Conservation (phyloP, 2,888 invertebrate genomes). For the Osmoderma eremita region DNA sequence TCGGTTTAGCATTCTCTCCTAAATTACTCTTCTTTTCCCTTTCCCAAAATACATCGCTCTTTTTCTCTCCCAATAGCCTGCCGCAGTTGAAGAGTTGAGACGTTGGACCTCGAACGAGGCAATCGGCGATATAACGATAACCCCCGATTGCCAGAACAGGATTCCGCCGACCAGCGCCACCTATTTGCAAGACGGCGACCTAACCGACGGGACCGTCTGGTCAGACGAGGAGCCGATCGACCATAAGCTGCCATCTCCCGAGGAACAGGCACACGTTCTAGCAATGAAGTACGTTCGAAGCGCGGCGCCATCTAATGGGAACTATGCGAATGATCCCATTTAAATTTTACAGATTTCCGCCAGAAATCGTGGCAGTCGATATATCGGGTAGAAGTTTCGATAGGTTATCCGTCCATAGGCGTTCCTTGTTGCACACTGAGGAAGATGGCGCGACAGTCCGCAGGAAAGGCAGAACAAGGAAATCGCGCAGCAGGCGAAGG, state of each 20-base stretch:
- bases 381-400: conserved; percentile 88
- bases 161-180: conserved; percentile 67
- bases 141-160: conserved; percentile 80
- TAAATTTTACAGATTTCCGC: conserved; percentile 75
- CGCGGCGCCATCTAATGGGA: conserved; percentile 18
- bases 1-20: not conserved
- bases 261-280: conserved; percentile 85
- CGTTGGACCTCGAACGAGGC: conserved; percentile 88
- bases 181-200: conserved; percentile 63
- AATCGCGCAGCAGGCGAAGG: conserved; percentile 84
- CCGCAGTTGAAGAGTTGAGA: conserved; percentile 79
- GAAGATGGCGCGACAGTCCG: conserved; percentile 65
- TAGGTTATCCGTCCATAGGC: conserved; percentile 86
- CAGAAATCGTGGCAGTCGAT: conserved; percentile 89
- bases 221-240: conserved; percentile 79
- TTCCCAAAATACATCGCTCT: not conserved
- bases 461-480: conserved; percentile 76
- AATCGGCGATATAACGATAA: conserved; percentile 82
- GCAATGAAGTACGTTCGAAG: conserved; percentile 75
- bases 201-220: conserved; percentile 64
- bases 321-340: too few relatives aligned
- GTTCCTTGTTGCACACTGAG: conserved; percentile 78
- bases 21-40: conserved; percentile 5
- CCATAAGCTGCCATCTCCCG: conserved; percentile 87
- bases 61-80: conserved; percentile 71